Evolutionary conservation across 2,113 vertebrate genomes (phyloP), one percentile per base, ranked within the genome.

Genomic region (Melanerpes formicivorus): DNA sequence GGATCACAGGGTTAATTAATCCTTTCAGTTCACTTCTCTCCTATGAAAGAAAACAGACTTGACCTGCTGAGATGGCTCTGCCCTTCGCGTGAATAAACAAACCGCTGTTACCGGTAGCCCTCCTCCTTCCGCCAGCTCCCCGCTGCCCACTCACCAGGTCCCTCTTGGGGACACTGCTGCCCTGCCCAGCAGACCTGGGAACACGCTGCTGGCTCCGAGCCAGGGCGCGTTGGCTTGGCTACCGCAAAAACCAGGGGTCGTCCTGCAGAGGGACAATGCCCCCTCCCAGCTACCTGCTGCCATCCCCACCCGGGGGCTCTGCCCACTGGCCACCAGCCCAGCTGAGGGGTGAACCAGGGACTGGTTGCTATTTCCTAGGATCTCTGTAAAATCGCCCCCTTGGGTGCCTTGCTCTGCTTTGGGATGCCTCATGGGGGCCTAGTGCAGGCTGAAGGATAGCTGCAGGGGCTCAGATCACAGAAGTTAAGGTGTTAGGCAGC

Each of bases 1-100:
- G 84, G 80, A 96, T 92, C 91, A 93, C 67, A 67, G 72, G 27
- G 85, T 90, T 88, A 94, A 94, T 95, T 84, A 93, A 95, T 95
- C 62, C 93, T 90, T 94, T 89, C 87, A 66, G 93, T 91, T 96
- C 77, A 87, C 89, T 92, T 90, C 62, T 94, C 66, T 81, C 52
- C 64, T 78, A 1, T 75, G 84, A 95, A 86, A 92, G 84, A 95
- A 95, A 92, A 55, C 88, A 95, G 89, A 64, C 66, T 64, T 64
- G 75, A 84, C 93, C 81, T 0, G 3, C 56, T 4, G 34, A 88
- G 83, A 54, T 0, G 5, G 56, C 78, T n/a, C 52, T 29, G 23
- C 55, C 79, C 81, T 65, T 93, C 0, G 0, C 77, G 80, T 77
- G 92, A 82, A 67, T 48, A 93, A 96, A 93, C 93, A 87, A 90